These are phyloP conservation scores for Ptiloglossa arizonensis DNA, from an alignment of 1,140 invertebrate species.

Conservation along the genomic window DNA sequence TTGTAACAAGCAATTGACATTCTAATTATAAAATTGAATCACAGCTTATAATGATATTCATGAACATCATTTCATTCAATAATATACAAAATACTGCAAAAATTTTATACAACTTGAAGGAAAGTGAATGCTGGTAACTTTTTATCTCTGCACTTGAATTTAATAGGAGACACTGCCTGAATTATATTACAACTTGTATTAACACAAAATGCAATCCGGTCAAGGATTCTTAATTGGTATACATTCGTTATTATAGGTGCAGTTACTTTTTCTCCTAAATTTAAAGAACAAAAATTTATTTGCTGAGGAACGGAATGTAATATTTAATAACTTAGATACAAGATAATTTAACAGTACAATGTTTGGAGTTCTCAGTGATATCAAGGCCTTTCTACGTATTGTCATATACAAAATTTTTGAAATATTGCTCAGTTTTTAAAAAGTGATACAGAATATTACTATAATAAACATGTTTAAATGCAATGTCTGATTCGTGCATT, in stretches of 20 bases:
- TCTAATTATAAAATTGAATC: slow-evolving; percentile 65
- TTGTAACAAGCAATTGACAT: slow-evolving; percentile 59
- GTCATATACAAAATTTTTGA: slow-evolving; percentile 65
- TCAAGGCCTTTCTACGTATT: slow-evolving; percentile 63
- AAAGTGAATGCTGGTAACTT: slow-evolving; percentile 35
- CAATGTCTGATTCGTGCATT: slow-evolving; percentile 58
- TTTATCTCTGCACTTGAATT: slow-evolving; percentile 25
- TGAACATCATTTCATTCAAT: slow-evolving; percentile 50
- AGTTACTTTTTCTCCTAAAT: slow-evolving; percentile 34
- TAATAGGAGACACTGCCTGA: slow-evolving; percentile 40
- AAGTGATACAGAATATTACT: slow-evolving; percentile 10
- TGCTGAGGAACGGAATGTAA: slow-evolving; percentile 60
- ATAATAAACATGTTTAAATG: slow-evolving; percentile 49
- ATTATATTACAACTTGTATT: slow-evolving; percentile 52
- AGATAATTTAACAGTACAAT: slow-evolving; percentile 44
- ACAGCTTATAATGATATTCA: slow-evolving; percentile 58
- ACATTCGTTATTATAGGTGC: slow-evolving; percentile 27
- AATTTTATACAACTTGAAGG: slow-evolving; percentile 46
- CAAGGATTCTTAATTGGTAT: slow-evolving; percentile 45
- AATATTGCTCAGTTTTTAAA: slow-evolving; percentile 46
- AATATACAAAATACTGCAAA: slow-evolving; percentile 56
- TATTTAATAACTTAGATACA: slow-evolving; percentile 52
- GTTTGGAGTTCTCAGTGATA: slow-evolving; percentile 54
- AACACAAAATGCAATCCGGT: slow-evolving; percentile 59
- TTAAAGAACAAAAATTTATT: slow-evolving; percentile 20